phyloP scores from a whole-genome alignment of 2,113 vertebrate species.

The Rhegmatorhina hoffmannsi region DNA sequence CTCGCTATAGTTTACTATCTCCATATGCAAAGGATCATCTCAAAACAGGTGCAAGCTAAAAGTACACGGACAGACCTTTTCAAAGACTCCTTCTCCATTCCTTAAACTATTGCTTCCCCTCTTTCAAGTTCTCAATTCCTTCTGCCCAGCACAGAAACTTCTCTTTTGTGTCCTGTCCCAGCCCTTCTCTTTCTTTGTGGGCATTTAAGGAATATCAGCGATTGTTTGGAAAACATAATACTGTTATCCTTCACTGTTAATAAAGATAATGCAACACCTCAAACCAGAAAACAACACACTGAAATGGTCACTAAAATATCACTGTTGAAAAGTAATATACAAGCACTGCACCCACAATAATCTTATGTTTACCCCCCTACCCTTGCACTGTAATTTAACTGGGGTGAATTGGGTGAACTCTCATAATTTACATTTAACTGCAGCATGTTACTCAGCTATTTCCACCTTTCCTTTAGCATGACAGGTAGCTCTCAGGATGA shows the following conservation, averaged over 20 bases:
- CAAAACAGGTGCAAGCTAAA: not conserved
- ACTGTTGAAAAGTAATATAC: not conserved
- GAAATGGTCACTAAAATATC: not conserved
- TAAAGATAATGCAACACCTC: not conserved
- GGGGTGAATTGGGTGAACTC: not conserved
- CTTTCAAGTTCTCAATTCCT: not conserved
- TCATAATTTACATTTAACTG: not conserved
- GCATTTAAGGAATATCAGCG: not conserved
- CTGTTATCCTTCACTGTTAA: not conserved
- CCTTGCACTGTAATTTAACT: not conserved
- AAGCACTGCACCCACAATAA: not conserved
- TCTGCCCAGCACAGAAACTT: not conserved
- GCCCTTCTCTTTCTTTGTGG: not conserved
- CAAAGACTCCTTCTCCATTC: not conserved
- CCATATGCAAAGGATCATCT: not conserved
- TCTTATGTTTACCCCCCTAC: not conserved
- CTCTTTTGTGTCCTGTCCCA: not conserved
- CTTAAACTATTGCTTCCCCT: not conserved
- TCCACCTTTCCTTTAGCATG: not conserved
- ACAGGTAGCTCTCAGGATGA: not conserved
- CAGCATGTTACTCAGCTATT: not conserved
- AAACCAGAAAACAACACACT: not conserved
- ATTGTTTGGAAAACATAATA: not conserved
- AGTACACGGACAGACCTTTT: not conserved
- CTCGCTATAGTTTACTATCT: not conserved